phyloP scores from a whole-genome alignment of 2,888 invertebrate species.

The Deilephila elpenor region DNA sequence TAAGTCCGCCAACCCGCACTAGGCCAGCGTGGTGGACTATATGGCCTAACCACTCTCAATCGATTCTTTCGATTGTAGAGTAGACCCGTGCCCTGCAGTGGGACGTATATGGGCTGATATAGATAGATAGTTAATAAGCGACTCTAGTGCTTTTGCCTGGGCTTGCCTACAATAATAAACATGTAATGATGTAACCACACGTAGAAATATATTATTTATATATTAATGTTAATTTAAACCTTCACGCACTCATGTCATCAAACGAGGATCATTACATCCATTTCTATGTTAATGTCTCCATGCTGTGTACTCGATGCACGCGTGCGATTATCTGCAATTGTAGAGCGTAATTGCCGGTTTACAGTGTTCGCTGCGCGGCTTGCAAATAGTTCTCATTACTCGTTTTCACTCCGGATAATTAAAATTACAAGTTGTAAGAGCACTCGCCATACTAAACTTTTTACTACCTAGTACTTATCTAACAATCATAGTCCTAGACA shows the following conservation, averaged over 20 bases:
- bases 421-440: constrained; percentile 12
- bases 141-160: too few relatives aligned
- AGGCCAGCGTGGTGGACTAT: too few relatives aligned
- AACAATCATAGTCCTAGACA: constrained; percentile 10
- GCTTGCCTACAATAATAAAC: not conserved
- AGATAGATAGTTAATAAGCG: too few relatives aligned
- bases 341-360: constrained; percentile 52
- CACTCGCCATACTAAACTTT: not conserved
- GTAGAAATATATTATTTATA: not conserved
- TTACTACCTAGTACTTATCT: not conserved
- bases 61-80: too few relatives aligned
- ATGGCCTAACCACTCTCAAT: too few relatives aligned
- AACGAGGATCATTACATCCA: constrained; percentile 9
- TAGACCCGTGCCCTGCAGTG: too few relatives aligned
- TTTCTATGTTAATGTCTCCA: constrained; percentile 37
- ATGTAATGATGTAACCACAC: not conserved
- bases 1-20: too few relatives aligned
- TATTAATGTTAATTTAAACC: not conserved
- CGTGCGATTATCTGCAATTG: constrained; percentile 46
- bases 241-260: not conserved
- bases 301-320: constrained; percentile 45
- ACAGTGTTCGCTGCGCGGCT: constrained; percentile 39
- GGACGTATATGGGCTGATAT: too few relatives aligned
- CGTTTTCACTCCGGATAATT: constrained; percentile 46
- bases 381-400: constrained; percentile 48